Evolutionary conservation across 2,888 invertebrate genomes (phyloP), one percentile per base, ranked within the genome.

Genomic region (Lasioglossum figueresi): DNA sequence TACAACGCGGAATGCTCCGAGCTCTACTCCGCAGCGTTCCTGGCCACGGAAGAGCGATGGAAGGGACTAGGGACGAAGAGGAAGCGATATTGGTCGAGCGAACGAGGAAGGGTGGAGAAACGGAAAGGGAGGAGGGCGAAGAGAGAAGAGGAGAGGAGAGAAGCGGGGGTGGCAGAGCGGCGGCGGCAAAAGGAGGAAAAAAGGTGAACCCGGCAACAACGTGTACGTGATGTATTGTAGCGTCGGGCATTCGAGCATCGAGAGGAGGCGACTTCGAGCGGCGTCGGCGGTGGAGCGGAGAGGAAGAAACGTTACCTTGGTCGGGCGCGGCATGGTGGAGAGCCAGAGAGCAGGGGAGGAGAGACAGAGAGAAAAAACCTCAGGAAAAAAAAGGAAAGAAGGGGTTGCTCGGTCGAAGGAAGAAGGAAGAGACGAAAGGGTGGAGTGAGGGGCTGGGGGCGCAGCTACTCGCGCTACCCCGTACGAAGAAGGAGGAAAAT

Each of bases 181-280:
- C 27, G 72, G 48, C 27, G 27, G 43, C 27, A 79, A 84, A 83
- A 72, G 72, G 68, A 81, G 79, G 80, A 76, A 81, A 85, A 84
- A 86, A 86, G 83, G 88, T 83, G 84, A 88, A 85, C 79, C 70
- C 87, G 89, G 92, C 91, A 89, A 88, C 91, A 92, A 90, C 89
- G 90, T 88, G 89, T 87, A 90, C 91, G 92, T 93, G 93, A 94
- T 94, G 93, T 92, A 93, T 94, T 89, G 93, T 83, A 83, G 92
- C 91, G 91, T 93, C 91, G 92, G 89, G 92, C 90, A 91, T 92
- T 92, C 92, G 92, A 92, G 93, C 89, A 89, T 88, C 88, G 89
- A 84, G 88, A 85, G 89, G 80, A 84, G 85, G 74, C 85, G 81
- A 86, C 82, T 82, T 63, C 52, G 37, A 74, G 76, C 68, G 37